A percentile compares a stretch with the other conserved stretches of the same genome.
phyloP scores from a whole-genome alignment of 2,888 invertebrate species.

The Callosobruchus maculatus region DNA sequence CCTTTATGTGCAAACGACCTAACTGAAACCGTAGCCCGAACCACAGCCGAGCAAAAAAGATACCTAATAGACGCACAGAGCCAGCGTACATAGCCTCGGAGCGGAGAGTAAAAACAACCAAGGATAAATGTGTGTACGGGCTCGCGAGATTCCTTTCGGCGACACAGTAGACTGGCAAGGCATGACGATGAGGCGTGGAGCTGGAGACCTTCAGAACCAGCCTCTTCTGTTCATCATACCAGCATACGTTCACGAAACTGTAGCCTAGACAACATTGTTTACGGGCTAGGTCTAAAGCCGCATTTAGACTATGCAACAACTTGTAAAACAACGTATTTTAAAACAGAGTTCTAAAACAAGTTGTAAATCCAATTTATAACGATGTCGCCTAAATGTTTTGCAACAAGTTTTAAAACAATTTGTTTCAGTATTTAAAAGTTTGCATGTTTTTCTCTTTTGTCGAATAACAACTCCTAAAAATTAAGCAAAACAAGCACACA shows the following conservation, averaged over 20 bases:
- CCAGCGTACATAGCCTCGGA: background rate
- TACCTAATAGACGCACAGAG: background rate
- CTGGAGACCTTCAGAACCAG: background rate
- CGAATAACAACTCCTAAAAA: too few relatives aligned
- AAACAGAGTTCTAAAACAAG: too few relatives aligned
- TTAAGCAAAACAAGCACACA: too few relatives aligned
- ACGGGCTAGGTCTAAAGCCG: too few relatives aligned
- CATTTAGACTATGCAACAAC: too few relatives aligned
- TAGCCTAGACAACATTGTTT: background rate
- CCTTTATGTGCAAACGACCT: too few relatives aligned
- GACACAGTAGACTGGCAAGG: background rate
- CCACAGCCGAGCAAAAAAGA: background rate
- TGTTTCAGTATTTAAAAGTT: too few relatives aligned
- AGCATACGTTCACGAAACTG: background rate
- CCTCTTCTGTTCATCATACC: background rate
- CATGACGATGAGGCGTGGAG: background rate
- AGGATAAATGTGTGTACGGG: background rate
- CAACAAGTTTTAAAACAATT: too few relatives aligned
- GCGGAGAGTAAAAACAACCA: background rate
- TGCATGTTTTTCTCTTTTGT: too few relatives aligned
- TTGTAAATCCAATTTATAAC: too few relatives aligned
- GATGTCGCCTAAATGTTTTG: too few relatives aligned
- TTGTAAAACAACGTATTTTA: too few relatives aligned
- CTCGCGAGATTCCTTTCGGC: background rate
- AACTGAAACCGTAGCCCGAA: background rate